A percentile compares a stretch with the other conserved stretches of the same genome.
phyloP scores from a whole-genome alignment of 2,797 vertebrate species.

The Toxotes lorentzi region DNA sequence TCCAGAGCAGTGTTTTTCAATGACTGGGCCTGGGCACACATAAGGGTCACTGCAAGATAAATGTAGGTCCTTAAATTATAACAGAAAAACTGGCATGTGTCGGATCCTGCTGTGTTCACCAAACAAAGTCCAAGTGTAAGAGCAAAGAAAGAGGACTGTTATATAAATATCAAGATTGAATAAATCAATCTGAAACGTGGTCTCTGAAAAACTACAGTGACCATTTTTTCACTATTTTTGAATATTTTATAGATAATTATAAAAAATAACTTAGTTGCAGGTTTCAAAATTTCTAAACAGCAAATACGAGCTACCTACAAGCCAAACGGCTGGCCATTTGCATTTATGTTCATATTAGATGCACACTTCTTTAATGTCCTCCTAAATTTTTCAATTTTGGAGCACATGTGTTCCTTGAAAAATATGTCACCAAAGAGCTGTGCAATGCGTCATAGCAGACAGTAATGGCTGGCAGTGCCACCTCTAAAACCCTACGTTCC shows the following conservation, averaged over 20 bases:
- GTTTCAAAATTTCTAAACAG: no score
- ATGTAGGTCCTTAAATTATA: constrained; percentile 60
- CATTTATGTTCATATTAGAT: background rate
- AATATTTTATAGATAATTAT: background rate
- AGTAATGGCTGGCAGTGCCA: background rate
- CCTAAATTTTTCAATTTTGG: background rate
- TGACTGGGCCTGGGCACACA: constrained; percentile 47
- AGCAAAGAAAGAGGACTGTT: background rate
- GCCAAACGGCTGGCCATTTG: background rate
- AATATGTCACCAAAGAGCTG: constrained; percentile 8
- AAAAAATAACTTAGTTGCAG: background rate
- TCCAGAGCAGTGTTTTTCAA: constrained; percentile 56
- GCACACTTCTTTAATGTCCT: background rate
- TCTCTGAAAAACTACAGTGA: background rate
- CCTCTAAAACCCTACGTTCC: constrained; percentile 1
- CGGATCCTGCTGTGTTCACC: constrained; percentile 34
- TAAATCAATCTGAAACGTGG: background rate
- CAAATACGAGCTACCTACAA: background rate
- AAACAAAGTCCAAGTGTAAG: constrained; percentile 12
- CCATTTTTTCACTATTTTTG: background rate
- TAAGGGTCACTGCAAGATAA: constrained; percentile 66
- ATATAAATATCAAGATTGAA: no score
- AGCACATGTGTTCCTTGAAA: constrained; percentile 18
- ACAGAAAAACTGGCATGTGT: constrained; percentile 31
- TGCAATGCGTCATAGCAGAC: constrained; percentile 24